Percentiles rank a stretch among this genome's conserved stretches.
Evolutionary conservation across 2,888 invertebrate genomes (phyloP).

Genomic region (Agonum fuliginosum): DNA sequence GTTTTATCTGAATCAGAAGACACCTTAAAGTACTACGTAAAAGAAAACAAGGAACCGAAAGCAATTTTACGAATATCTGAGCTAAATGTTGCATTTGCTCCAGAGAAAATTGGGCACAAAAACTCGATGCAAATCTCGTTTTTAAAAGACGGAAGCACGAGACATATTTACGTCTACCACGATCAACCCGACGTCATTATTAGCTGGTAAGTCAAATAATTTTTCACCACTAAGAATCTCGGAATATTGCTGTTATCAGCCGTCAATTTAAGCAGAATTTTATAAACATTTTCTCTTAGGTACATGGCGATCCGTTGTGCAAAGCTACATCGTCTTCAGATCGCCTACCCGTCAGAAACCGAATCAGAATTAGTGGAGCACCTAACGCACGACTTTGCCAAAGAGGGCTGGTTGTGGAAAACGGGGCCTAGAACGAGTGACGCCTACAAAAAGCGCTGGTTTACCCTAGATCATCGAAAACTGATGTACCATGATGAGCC

Average conservation of each 20-base stretch:
- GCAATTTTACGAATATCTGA: conserved; percentile 87
- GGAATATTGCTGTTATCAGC: conserved; percentile 63
- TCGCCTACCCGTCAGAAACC: conserved; percentile 86
- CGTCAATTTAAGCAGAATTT: conserved; percentile 62
- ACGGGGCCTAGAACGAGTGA: conserved; percentile 89
- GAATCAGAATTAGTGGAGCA: conserved; percentile 83
- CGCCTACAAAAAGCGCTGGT: conserved; percentile 91
- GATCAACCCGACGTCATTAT: conserved; percentile 90
- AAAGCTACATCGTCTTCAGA: conserved; percentile 87
- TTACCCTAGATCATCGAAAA: conserved; percentile 90
- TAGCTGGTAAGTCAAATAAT: conserved; percentile 79
- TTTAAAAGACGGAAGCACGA: conserved; percentile 88
- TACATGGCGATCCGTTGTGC: conserved; percentile 75
- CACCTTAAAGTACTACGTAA: conserved; percentile 85
- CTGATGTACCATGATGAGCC: conserved; percentile 95
- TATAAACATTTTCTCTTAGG: conserved; percentile 68
- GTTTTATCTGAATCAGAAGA: conserved; percentile 87
- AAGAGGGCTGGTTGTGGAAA: conserved; percentile 93
- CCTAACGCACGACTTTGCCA: conserved; percentile 87
- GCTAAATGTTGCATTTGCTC: conserved; percentile 89
- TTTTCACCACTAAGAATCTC: not conserved
- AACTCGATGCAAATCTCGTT: conserved; percentile 91
- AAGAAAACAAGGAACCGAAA: conserved; percentile 87
- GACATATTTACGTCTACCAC: conserved; percentile 91
- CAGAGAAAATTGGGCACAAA: conserved; percentile 85